Conservation (phyloP, 1,140 invertebrate species). For the Lepidotrigona ventralis region DNA sequence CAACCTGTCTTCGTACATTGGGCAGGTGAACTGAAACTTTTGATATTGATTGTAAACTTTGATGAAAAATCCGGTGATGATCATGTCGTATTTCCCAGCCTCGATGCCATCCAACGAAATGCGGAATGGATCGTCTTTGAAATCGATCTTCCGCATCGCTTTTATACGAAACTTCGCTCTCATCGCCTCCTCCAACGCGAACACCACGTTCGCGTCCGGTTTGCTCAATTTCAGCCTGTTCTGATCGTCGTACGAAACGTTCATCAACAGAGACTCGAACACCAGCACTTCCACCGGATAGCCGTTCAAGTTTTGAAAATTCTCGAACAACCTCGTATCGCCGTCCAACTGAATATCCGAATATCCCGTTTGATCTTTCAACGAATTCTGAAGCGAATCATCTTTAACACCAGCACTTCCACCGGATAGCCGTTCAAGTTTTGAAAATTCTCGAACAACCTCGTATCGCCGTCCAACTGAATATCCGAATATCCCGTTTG, state of each 20-base stretch:
- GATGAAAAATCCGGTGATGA: constrained; percentile 64
- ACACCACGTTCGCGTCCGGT: constrained; percentile 54
- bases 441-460: constrained; percentile 60
- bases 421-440: constrained; percentile 65
- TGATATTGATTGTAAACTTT: constrained; percentile 50
- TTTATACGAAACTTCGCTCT: constrained; percentile 50
- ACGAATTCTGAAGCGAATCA: background rate
- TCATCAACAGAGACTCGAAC: constrained; percentile 62
- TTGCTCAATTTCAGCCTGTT: background rate
- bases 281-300: constrained; percentile 62
- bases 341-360: background rate
- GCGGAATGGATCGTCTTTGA: constrained; percentile 56
- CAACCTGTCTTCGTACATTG: constrained; percentile 59
- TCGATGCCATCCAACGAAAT: constrained; percentile 48
- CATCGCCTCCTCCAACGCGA: constrained; percentile 53
- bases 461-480: background rate
- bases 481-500: too few relatives aligned
- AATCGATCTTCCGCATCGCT: background rate
- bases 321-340: constrained; percentile 50
- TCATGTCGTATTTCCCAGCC: constrained; percentile 46
- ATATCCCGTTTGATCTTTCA: too few relatives aligned
- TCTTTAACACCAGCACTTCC: constrained; percentile 55
- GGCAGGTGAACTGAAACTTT: constrained; percentile 53
- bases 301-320: constrained; percentile 60
- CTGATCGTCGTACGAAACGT: constrained; percentile 9